Conservation (phyloP, 2,888 invertebrate species). For the Drosophila emarginata region DNA sequence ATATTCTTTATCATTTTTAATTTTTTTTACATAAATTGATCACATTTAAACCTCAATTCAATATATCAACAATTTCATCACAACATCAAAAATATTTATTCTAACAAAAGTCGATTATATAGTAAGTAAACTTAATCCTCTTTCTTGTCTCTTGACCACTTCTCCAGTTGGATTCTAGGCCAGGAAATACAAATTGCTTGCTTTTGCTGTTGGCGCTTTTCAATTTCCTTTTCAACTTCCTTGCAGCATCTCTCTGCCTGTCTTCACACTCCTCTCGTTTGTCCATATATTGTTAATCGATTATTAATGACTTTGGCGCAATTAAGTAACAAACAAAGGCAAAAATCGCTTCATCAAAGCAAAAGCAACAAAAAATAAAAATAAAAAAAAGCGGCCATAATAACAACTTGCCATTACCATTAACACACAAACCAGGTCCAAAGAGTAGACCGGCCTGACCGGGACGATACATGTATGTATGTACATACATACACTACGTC, state of each 20-base stretch:
- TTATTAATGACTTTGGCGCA: constrained; percentile 78
- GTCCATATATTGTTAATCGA: constrained; percentile 69
- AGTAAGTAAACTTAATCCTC: background rate
- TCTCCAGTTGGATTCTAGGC: constrained; percentile 36
- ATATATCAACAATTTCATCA: no score
- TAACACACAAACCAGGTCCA: constrained; percentile 29
- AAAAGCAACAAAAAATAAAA: background rate
- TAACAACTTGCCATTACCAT: constrained; percentile 48
- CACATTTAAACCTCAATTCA: no score
- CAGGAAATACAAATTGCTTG: constrained; percentile 57
- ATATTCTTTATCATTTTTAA: no score
- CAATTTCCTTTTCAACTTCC: constrained; percentile 33
- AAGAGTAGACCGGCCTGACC: background rate
- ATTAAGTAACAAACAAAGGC: constrained; percentile 67
- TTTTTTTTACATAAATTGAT: no score
- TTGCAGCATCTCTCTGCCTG: constrained; percentile 15
- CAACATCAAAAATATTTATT: no score
- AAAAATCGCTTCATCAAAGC: constrained; percentile 59
- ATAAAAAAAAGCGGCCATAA: background rate
- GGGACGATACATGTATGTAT: no score
- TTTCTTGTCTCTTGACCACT: background rate
- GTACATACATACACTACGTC: no score
- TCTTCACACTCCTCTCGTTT: constrained; percentile 34
- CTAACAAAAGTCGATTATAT: background rate
- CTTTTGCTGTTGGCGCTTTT: background rate